phyloP scores from a whole-genome alignment of 2,797 vertebrate genomes.

The Apogon hyalosoma region DNA sequence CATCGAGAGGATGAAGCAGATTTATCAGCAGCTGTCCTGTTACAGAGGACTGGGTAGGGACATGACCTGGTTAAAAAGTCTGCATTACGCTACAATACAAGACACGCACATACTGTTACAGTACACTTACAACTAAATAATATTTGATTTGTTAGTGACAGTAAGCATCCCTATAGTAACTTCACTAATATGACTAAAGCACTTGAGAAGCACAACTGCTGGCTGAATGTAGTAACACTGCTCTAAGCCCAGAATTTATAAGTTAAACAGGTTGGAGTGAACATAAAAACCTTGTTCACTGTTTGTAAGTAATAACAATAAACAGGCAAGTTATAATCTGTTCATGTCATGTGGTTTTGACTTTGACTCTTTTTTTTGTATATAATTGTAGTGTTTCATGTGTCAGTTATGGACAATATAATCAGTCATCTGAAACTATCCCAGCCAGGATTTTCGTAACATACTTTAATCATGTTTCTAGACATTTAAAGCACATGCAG shows the following conservation, averaged over 20 bases:
- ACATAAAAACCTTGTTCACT: neutral
- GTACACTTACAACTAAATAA: neutral
- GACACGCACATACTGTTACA: too few relatives aligned
- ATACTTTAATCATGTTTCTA: neutral
- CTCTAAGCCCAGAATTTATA: neutral
- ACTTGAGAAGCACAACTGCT: neutral
- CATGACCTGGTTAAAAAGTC: neutral
- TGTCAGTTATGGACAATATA: neutral
- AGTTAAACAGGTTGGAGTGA: neutral
- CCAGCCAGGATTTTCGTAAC: neutral
- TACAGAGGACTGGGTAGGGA: slow-evolving; percentile 92
- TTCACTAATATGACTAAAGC: neutral
- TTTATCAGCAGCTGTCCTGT: slow-evolving; percentile 95
- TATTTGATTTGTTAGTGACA: too few relatives aligned
- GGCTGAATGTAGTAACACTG: neutral
- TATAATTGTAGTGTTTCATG: neutral
- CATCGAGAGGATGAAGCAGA: slow-evolving; percentile 96
- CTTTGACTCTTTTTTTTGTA: neutral
- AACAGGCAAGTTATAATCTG: neutral
- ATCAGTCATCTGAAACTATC: neutral
- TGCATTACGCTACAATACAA: neutral
- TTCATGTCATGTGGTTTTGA: too few relatives aligned
- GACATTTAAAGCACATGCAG: neutral
- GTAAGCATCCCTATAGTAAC: neutral
- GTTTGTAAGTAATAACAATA: neutral